Evolutionary conservation across 2,888 invertebrate genomes (phyloP).

Genomic region (Pegoplata infirma): DNA sequence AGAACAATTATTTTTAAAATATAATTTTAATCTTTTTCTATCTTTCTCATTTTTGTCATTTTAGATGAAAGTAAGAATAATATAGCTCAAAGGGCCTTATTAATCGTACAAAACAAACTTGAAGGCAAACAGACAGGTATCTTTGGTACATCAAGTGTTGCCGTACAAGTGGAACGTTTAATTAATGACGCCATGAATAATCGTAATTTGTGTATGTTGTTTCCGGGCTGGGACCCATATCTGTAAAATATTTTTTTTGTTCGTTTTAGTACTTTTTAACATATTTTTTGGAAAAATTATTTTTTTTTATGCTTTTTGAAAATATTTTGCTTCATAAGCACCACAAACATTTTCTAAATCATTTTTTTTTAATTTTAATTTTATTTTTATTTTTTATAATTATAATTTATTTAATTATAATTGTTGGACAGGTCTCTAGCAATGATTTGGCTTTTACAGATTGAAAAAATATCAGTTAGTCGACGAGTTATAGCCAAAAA

Average conservation of each 20-base stretch:
- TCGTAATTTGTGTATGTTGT: constrained; percentile 88
- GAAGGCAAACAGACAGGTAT: constrained; percentile 87
- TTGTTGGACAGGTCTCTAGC: too few species aligned
- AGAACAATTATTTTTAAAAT: not conserved
- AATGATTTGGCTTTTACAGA: too few species aligned
- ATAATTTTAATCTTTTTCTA: constrained; percentile 14
- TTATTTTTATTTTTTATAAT: too few species aligned
- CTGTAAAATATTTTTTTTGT: constrained; percentile 80
- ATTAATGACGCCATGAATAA: constrained; percentile 91
- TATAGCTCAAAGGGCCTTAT: constrained; percentile 90
- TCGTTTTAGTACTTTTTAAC: constrained; percentile 25
- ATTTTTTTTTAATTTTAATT: too few species aligned
- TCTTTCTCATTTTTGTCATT: too few species aligned
- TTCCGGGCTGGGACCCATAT: constrained; percentile 94
- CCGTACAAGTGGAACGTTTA: constrained; percentile 89
- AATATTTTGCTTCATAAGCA: too few species aligned
- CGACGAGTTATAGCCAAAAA: too few species aligned
- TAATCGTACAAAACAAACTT: constrained; percentile 90
- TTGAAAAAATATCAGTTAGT: too few species aligned
- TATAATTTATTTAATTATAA: too few species aligned
- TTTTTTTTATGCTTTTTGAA: too few species aligned
- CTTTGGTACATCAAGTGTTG: constrained; percentile 81
- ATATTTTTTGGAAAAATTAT: too few species aligned
- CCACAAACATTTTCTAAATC: too few species aligned
- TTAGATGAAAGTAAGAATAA: constrained; percentile 79